phyloP scores from a whole-genome alignment of 1,140 invertebrate species.

The Cephus cinctus region DNA sequence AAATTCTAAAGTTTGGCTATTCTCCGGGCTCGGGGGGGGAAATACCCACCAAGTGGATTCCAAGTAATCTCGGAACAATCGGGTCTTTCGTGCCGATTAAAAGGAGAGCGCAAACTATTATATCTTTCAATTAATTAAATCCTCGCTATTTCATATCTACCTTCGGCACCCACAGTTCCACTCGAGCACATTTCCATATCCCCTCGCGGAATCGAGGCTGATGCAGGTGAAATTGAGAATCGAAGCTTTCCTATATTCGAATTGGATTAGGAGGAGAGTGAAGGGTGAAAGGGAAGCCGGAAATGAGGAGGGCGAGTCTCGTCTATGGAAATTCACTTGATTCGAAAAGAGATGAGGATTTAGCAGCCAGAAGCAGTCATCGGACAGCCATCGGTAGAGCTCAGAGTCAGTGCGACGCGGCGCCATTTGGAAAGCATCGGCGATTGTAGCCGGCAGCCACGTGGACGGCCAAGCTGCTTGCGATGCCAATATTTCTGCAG shows the following conservation, averaged over 20 bases:
- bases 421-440: too few species aligned
- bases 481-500: too few species aligned
- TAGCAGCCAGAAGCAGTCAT: too few species aligned
- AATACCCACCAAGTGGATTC: background rate
- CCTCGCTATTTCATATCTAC: constrained; percentile 22
- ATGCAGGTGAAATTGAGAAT: constrained; percentile 17
- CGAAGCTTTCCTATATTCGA: constrained; percentile 15
- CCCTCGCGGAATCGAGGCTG: background rate
- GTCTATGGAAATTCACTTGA: too few species aligned
- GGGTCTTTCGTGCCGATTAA: constrained; percentile 14
- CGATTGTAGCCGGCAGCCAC: too few species aligned
- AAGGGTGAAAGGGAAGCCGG: too few species aligned
- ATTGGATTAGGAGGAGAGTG: constrained; percentile 11
- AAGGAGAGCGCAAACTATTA: constrained; percentile 20
- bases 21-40: too few species aligned
- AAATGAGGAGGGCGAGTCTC: constrained; percentile 1
- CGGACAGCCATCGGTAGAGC: too few species aligned
- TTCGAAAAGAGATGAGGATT: too few species aligned
- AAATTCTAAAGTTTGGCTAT: too few species aligned
- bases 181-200: constrained; percentile 6
- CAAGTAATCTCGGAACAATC: constrained; percentile 18
- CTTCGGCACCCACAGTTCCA: constrained; percentile 15
- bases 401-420: too few species aligned
- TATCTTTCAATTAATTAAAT: constrained; percentile 27
- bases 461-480: too few species aligned